A percentile compares a stretch with the other conserved stretches of the same genome.
Evolutionary conservation across 2,113 vertebrate genomes (phyloP).

Genomic region (Gavialis gangeticus): DNA sequence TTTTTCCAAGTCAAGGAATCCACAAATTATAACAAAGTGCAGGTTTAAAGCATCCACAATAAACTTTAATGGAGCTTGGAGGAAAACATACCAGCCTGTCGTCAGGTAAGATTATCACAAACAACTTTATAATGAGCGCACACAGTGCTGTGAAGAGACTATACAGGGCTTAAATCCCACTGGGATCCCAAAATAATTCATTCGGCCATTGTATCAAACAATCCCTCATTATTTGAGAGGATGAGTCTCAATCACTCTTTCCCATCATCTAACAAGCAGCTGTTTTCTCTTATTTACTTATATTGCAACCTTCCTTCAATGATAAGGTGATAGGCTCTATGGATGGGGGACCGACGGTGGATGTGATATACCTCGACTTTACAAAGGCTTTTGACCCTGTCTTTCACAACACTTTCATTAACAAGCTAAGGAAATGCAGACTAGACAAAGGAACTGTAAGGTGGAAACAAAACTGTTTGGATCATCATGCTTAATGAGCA

Average conservation of each 20-base stretch:
- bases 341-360: too few relatives aligned
- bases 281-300: neutral
- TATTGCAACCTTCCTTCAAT: neutral
- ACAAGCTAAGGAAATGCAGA: too few relatives aligned
- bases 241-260: neutral
- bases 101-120: neutral
- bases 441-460: too few relatives aligned
- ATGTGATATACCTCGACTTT: too few relatives aligned
- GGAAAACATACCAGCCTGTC: neutral
- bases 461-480: too few relatives aligned
- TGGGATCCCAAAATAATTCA: neutral
- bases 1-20: neutral
- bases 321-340: too few relatives aligned
- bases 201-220: neutral
- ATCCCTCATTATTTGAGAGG: neutral
- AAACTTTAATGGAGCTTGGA: neutral
- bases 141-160: neutral
- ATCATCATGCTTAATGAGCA: too few relatives aligned
- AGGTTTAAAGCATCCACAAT: neutral
- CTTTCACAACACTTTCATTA: too few relatives aligned
- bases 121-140: neutral
- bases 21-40: neutral
- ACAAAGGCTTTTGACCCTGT: too few relatives aligned
- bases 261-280: rapidly evolving
- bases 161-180: neutral